A percentile compares a stretch with the other conserved stretches of the same genome.
Evolutionary conservation across 2,797 vertebrate species (phyloP).

Genomic region (Sparus aurata): DNA sequence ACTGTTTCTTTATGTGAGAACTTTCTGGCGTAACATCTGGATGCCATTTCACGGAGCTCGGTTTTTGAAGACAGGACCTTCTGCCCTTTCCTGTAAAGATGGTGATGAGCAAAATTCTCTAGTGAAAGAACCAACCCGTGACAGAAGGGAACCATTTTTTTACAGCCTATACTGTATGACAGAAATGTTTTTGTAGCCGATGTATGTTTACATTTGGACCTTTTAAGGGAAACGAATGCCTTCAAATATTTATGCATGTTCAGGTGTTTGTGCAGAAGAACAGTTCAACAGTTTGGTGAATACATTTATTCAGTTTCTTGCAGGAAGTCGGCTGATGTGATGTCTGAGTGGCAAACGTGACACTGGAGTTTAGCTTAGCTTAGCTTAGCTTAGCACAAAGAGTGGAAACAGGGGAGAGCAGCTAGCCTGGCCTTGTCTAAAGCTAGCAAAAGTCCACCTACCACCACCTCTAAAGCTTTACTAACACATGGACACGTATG

Average conservation of each 20-base stretch:
- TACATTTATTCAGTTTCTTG: too few relatives aligned
- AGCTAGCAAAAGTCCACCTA: neutral
- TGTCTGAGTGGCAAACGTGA: neutral
- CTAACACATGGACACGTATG: too few relatives aligned
- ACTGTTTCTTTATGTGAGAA: constrained; percentile 35
- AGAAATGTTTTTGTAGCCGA: neutral
- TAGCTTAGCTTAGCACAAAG: too few relatives aligned
- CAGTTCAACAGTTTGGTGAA: neutral
- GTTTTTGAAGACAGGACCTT: constrained; percentile 28
- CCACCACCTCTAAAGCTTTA: too few relatives aligned
- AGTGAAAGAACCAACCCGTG: constrained; percentile 13
- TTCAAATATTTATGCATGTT: too few relatives aligned
- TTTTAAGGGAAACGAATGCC: neutral
- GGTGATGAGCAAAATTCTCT: constrained; percentile 19
- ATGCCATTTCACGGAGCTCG: constrained; percentile 47
- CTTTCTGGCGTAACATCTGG: constrained; percentile 65
- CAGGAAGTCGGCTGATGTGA: too few relatives aligned
- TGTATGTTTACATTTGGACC: neutral
- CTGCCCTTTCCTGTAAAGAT: constrained; percentile 25
- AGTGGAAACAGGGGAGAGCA: neutral
- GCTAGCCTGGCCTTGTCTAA: too few relatives aligned
- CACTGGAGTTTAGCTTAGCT: neutral
- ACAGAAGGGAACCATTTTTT: constrained; percentile 12
- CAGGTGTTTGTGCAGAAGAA: neutral
- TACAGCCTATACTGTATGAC: neutral